phyloP scores from a whole-genome alignment of 23 tunicate species.

The Clavelina lepadiformis region DNA sequence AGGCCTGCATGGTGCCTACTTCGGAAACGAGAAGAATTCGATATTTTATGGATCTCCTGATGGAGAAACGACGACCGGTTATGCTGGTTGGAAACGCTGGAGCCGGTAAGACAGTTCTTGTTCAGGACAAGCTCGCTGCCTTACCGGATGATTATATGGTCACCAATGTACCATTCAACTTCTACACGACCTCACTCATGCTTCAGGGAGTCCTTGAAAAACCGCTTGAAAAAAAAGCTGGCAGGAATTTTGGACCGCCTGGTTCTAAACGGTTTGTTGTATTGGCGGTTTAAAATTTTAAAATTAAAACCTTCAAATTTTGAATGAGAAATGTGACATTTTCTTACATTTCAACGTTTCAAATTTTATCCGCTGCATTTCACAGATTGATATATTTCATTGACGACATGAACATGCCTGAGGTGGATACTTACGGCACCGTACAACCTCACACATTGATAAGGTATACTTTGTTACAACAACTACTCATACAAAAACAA shows the following conservation, averaged over 20 bases:
- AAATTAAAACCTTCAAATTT: not conserved
- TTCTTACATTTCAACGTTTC: not conserved
- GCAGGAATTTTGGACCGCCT: conserved; percentile 97
- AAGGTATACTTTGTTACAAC: conserved; percentile 35
- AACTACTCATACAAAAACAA: not conserved
- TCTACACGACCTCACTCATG: conserved; percentile 97
- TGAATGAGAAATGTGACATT: not conserved
- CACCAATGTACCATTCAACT: conserved; percentile 94
- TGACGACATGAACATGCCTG: conserved; percentile 99
- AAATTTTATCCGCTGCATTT: not conserved
- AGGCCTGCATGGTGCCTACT: conserved; percentile 99
- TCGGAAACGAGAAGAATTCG: conserved; percentile 93
- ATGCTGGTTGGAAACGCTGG: conserved; percentile 99
- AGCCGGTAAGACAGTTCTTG: conserved; percentile 89
- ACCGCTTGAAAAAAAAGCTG: conserved; percentile 98
- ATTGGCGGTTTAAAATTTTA: too few species aligned
- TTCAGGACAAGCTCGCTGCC: conserved; percentile 80
- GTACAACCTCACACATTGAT: conserved; percentile 98
- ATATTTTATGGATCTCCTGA: conserved; percentile 89
- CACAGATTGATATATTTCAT: conserved; percentile 87
- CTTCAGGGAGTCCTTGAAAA: conserved; percentile 91
- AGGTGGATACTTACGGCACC: conserved; percentile 95
- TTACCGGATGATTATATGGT: conserved; percentile 89
- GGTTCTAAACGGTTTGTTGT: conserved; percentile 96
- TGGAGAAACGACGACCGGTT: conserved; percentile 90